Percentiles rank a stretch among this genome's conserved stretches.
Evolutionary conservation across 2,888 invertebrate genomes (phyloP).

Genomic region (Meiosimyza platycephala): DNA sequence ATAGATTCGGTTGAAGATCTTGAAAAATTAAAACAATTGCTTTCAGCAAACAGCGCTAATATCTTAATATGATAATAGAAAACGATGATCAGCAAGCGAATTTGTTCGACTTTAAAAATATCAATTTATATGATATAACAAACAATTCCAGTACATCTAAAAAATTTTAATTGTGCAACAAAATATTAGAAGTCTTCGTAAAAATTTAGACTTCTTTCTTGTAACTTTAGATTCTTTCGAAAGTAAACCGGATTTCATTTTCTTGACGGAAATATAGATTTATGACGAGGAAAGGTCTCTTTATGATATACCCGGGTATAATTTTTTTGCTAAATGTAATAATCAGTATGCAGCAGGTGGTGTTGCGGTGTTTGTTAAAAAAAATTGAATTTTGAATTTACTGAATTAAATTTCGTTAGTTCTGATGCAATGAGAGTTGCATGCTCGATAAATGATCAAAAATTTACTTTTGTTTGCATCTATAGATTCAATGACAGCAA

Average conservation of each 20-base stretch:
- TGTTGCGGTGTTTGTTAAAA: not conserved
- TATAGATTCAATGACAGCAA: not conserved
- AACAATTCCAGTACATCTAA: not conserved
- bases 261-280: not conserved
- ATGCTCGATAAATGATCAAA: not conserved
- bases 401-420: not conserved
- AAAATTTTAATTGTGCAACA: not conserved
- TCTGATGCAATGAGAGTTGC: not conserved
- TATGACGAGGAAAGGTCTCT: not conserved
- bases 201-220: too few species aligned
- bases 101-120: not conserved
- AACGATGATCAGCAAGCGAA: not conserved
- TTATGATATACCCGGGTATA: not conserved
- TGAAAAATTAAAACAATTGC: not conserved
- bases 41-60: not conserved
- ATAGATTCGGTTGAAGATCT: slow-evolving; percentile 5
- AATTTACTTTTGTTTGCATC: not conserved
- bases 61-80: not conserved
- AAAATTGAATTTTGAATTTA: not conserved
- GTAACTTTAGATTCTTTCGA: not conserved
- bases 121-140: not conserved
- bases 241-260: not conserved
- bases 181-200: slow-evolving; percentile 1
- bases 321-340: not conserved
- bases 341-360: not conserved